Conservation (phyloP, 2,888 invertebrate genomes). For the Teinopalpus imperialis region DNA sequence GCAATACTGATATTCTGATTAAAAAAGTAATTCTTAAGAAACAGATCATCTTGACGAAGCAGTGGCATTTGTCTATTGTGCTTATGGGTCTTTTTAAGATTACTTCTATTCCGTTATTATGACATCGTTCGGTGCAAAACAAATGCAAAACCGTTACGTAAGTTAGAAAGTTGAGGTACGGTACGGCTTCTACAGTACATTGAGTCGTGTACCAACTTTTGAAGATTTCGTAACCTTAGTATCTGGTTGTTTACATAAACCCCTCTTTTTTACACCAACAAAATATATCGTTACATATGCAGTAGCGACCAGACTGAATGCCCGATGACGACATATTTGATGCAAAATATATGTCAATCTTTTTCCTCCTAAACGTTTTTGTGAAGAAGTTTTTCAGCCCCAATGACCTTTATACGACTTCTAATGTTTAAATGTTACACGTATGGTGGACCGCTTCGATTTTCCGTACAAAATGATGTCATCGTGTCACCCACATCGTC, state of each 20-base stretch:
- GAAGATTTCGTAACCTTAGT: slow-evolving; percentile 22
- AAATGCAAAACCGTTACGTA: slow-evolving; percentile 53
- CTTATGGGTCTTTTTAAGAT: too few relatives aligned
- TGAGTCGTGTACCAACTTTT: slow-evolving; percentile 25
- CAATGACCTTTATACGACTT: slow-evolving; percentile 6
- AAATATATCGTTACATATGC: slow-evolving; percentile 3
- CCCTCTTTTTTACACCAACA: slow-evolving; percentile 1
- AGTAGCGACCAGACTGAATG: neutral
- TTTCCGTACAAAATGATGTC: slow-evolving; percentile 1
- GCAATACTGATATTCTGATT: too few relatives aligned
- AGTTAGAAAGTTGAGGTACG: slow-evolving; percentile 50
- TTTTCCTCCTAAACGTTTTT: slow-evolving; percentile 3
- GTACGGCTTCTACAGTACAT: slow-evolving; percentile 22
- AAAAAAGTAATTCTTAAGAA: too few relatives aligned
- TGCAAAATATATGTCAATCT: neutral
- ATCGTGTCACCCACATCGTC: slow-evolving; percentile 4
- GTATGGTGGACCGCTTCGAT: neutral
- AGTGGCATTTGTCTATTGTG: too few relatives aligned
- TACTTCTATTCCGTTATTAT: slow-evolving; percentile 44
- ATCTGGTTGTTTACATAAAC: slow-evolving; percentile 6
- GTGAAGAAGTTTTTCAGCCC: slow-evolving; percentile 1
- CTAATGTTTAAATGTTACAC: neutral
- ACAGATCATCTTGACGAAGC: too few relatives aligned
- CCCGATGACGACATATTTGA: neutral
- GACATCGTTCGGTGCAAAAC: slow-evolving; percentile 51